Evolutionary conservation across 2,888 invertebrate genomes (phyloP), one percentile per base, ranked within the genome.

Genomic region (Nipponacmea schrenckii): DNA sequence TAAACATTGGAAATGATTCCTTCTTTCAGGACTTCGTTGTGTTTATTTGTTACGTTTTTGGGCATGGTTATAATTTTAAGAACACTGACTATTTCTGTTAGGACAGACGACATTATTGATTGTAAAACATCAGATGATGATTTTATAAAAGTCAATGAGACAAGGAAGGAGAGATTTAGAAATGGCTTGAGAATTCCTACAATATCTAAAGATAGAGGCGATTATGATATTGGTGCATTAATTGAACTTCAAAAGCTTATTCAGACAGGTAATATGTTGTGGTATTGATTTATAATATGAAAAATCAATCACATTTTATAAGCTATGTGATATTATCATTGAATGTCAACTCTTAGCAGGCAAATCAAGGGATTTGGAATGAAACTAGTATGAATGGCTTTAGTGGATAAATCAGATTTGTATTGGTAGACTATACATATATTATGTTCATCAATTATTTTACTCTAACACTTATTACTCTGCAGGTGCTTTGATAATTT

Each of bases 121-220:
- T 85, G 85, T 69, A 78, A 74, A 48, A 64, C 75, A 24, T 74
- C 76, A 1, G 84, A 84, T 70, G 67, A 74, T 17, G 84, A 84
- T 71, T 84, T 81, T 66, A 83, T 84, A 27, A 76, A 74, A 26
- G 79, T 81, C 31, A 74, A 74, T 17, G 75, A 79, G 27, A 68
- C 67, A 7, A 76, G 80, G 7, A 50, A 83, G 10, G 71, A 72
- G 56, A 78, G 79, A 62, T 84, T 85, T 71, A 78, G 78, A 65
- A 64, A 65, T 17, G 81, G 81, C 14, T 72, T 86, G 24, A 74
- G 79, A 14, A 79, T 83, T 67, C 63, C 79, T 44, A 83, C 85
- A 1, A 76, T 86, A 8, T 79, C 84, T 14, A 70, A 62, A 63
- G 79, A 79, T 31, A 44, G 27, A 8, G 78, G 77, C 15, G 77